Evolutionary conservation across 53 echinoderm and acorn worm genomes (phyloP).

Genomic region (Echinometra lucunter): DNA sequence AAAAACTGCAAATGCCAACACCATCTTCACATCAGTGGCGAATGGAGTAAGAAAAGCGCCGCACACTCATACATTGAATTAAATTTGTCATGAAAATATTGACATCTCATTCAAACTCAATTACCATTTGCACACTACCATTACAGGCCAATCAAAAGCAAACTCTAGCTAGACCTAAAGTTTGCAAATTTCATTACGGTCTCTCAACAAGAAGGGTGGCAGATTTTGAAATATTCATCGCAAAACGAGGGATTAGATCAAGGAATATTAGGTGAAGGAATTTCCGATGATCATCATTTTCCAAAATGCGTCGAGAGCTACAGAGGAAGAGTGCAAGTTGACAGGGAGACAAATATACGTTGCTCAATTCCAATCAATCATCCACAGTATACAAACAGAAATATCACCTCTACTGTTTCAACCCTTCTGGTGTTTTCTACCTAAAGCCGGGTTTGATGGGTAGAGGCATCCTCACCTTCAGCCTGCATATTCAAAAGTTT

Average conservation of each 20-base stretch:
- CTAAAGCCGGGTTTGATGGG: background rate
- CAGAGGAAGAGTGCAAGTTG: background rate
- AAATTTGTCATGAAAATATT: background rate
- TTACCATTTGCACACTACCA: background rate
- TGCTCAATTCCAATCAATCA: slow-evolving; percentile 43
- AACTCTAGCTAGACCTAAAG: background rate
- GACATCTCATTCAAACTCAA: background rate
- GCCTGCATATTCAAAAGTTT: background rate
- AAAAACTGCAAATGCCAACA: background rate
- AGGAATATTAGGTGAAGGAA: background rate
- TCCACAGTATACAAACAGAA: background rate
- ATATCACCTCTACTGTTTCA: slow-evolving; percentile 14
- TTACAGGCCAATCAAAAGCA: background rate
- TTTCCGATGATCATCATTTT: background rate
- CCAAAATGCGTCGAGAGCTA: background rate
- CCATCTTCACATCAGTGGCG: background rate
- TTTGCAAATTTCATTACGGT: background rate
- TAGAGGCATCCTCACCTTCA: background rate
- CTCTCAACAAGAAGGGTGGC: background rate
- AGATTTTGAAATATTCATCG: background rate
- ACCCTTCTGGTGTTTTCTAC: background rate
- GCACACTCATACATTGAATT: background rate
- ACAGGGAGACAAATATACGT: slow-evolving; percentile 29
- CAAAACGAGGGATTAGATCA: background rate
- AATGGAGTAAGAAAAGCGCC: no score